Evolutionary conservation across 2,797 vertebrate genomes (phyloP).

Genomic region (Iguana delicatissima): DNA sequence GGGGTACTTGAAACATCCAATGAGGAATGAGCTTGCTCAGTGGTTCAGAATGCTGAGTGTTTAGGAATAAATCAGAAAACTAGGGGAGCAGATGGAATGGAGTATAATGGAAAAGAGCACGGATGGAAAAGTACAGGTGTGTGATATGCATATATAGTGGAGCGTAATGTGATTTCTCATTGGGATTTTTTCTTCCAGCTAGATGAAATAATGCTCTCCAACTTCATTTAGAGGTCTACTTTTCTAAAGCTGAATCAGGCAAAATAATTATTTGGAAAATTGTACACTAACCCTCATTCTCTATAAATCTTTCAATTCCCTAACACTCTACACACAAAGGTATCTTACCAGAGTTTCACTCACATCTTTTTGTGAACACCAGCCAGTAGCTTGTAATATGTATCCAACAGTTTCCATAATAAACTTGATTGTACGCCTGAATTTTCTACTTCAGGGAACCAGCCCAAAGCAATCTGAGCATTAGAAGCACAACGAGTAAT

Average conservation of each 20-base stretch:
- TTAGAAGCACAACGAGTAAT: not conserved
- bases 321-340: conserved; percentile 14
- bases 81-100: not conserved
- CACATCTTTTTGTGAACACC: not conserved
- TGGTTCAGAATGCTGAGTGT: not conserved
- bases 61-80: not conserved
- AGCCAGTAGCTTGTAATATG: not conserved
- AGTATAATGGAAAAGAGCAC: not conserved
- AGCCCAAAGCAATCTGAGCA: not conserved
- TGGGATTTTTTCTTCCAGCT: not conserved
- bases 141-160: not conserved
- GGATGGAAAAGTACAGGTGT: not conserved
- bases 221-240: not conserved
- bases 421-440: conserved; percentile 1
- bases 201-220: not conserved
- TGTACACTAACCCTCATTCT: not conserved
- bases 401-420: not conserved
- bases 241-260: conserved; percentile 2
- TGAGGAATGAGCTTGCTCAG: not conserved
- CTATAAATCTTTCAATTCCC: not conserved
- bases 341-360: conserved; percentile 36
- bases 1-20: not conserved
- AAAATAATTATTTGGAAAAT: not conserved
- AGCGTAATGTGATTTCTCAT: not conserved
- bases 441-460: conserved; percentile 16